These are phyloP conservation scores for Adelognathus sp. DNA, from an alignment of 2,888 invertebrate species.

Conservation along the genomic window DNA sequence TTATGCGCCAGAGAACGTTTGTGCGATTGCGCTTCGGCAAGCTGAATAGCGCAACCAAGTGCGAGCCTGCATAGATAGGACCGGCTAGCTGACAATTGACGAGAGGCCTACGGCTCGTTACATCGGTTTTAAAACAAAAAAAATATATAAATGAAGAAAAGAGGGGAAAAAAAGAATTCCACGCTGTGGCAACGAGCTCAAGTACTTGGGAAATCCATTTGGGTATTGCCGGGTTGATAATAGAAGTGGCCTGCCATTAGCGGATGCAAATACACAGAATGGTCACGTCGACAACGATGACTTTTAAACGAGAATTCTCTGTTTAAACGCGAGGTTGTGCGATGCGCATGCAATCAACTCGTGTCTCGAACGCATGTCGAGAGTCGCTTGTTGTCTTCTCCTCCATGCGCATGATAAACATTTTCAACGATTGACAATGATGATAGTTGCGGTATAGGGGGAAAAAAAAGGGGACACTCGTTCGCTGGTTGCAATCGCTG, in stretches of 20 bases:
- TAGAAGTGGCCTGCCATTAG: conserved; percentile 65
- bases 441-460: neutral
- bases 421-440: conserved; percentile 19
- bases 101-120: conserved; percentile 27
- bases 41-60: conserved; percentile 40
- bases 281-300: conserved; percentile 17
- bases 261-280: conserved; percentile 59
- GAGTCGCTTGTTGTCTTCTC: neutral
- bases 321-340: conserved; percentile 45
- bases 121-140: conserved; percentile 27
- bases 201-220: conserved; percentile 65
- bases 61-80: conserved; percentile 45
- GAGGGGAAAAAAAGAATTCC: conserved; percentile 9
- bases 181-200: conserved; percentile 31
- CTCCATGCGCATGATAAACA: conserved; percentile 11
- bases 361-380: neutral
- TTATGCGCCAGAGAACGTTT: conserved; percentile 2
- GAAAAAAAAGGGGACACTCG: neutral
- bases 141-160: neutral
- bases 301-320: conserved; percentile 44
- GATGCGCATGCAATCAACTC: neutral
- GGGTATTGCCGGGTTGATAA: conserved; percentile 56
- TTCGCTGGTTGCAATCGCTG: conserved; percentile 5
- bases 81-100: conserved; percentile 46
- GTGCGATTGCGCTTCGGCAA: conserved; percentile 4